These are phyloP conservation scores for Rosalia funebris DNA, from an alignment of 2,888 invertebrate genomes.

Conservation along the genomic window DNA sequence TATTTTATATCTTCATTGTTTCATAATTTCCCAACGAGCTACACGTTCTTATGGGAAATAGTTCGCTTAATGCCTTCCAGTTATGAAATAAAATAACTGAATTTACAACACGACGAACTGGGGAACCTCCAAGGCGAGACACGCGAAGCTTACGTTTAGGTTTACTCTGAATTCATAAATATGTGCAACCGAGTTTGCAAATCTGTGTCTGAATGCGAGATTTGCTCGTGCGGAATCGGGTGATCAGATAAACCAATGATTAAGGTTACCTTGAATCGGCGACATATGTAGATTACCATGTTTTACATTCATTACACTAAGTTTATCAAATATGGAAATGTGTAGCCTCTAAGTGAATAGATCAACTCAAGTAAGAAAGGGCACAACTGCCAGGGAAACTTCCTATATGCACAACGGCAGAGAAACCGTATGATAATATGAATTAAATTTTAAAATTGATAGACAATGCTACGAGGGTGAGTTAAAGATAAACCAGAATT, in stretches of 20 bases:
- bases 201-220: background rate
- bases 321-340: too few relatives aligned
- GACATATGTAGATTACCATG: too few relatives aligned
- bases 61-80: conserved; percentile 14
- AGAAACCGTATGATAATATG: too few relatives aligned
- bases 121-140: background rate
- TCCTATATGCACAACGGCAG: too few relatives aligned
- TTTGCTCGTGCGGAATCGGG: background rate
- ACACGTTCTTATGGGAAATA: conserved; percentile 23
- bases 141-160: background rate
- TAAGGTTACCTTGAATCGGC: too few relatives aligned
- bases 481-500: too few relatives aligned
- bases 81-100: conserved; percentile 11
- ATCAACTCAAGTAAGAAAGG: too few relatives aligned
- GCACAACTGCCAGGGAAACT: too few relatives aligned
- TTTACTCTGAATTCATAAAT: background rate
- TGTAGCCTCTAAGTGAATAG: too few relatives aligned
- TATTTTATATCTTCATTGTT: conserved; percentile 13
- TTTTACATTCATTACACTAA: too few relatives aligned
- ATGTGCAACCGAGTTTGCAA: background rate
- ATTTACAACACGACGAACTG: conserved; percentile 7
- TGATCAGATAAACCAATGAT: background rate
- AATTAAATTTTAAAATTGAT: too few relatives aligned
- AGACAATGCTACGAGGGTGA: too few relatives aligned
- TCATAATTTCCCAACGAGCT: conserved; percentile 14